Evolutionary conservation across 2,888 invertebrate species (phyloP), one percentile per base, ranked within the genome.

Genomic region (Atherix ibis): DNA sequence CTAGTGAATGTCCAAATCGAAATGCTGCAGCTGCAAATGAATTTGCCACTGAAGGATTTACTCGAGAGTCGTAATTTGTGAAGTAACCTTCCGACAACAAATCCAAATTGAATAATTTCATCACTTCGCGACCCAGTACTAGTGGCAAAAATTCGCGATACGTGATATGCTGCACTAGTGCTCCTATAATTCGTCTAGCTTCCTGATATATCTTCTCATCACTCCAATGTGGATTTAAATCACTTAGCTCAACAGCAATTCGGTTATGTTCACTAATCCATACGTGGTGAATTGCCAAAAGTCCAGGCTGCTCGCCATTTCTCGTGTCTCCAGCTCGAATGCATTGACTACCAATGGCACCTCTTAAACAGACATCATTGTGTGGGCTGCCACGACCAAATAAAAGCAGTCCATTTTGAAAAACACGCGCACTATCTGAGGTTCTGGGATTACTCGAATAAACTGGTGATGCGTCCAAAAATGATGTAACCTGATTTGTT

Each of bases 151-250:
- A 87, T 54, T 88, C 87, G 3, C 76, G 68, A 48, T 79, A 88
- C 0, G 82, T 83, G 36, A 88, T 80, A 46, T 84, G 85, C 53
- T 88, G 88, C 31, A 85, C 63, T 53, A 80, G 67, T 10, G 87
- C 87, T 1, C 76, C 78, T 4, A 89, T 67, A 32, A 91, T 82
- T 45, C 77, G 75, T 15, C 88, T 65, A 0, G 83, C 73, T 58
- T 89, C 89, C 49, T 87, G 85, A 53, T 78, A 88, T 9, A 83
- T 64, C 51, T 78, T 77, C 51, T 89, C 88, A 50, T 91, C 89
- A 48, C 76, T 77, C 91, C 91, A 91, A 48, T 82, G 80, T 0
- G 73, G 72, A 62, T 91, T 91, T 26, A 85, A 50, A 30, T 69
- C 68, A 4, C 74, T 67, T 26, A 91, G 55, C 45, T 73, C 71